These are phyloP conservation scores for Chironomus tentans DNA, from an alignment of 2,888 invertebrate species.

Conservation along the genomic window DNA sequence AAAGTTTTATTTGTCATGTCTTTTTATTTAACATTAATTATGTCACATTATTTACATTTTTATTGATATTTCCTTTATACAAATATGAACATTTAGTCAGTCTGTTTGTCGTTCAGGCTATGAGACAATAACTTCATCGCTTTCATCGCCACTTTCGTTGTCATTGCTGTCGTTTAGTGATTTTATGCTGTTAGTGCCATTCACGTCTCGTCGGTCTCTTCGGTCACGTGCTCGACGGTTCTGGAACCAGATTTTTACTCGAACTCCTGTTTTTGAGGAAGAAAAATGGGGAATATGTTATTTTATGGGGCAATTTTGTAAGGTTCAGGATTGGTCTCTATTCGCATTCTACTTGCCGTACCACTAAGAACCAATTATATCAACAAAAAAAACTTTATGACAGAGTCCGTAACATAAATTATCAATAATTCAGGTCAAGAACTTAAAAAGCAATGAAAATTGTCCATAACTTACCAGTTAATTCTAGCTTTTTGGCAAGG, in stretches of 20 bases:
- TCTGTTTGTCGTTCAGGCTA: neutral
- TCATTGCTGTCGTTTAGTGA: neutral
- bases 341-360: too few species aligned
- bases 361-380: too few species aligned
- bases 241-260: conserved; percentile 75
- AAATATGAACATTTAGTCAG: neutral
- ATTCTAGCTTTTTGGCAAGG: conserved; percentile 49
- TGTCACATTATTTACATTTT: neutral
- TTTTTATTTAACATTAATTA: too few species aligned
- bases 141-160: neutral
- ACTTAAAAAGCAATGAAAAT: too few species aligned
- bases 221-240: conserved; percentile 67
- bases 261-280: conserved; percentile 39
- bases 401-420: too few species aligned
- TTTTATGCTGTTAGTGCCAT: neutral
- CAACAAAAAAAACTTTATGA: too few species aligned
- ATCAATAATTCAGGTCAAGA: too few species aligned
- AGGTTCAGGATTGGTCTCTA: too few species aligned
- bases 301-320: neutral
- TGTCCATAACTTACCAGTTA: conserved; percentile 42
- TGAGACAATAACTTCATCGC: conserved; percentile 16
- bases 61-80: neutral
- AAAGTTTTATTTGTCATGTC: too few species aligned
- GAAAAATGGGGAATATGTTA: neutral
- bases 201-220: conserved; percentile 48